Base-by-base conservation (phyloP, 92 coral and sea anemone species). In the Scolanthus callimorphus region DNA sequence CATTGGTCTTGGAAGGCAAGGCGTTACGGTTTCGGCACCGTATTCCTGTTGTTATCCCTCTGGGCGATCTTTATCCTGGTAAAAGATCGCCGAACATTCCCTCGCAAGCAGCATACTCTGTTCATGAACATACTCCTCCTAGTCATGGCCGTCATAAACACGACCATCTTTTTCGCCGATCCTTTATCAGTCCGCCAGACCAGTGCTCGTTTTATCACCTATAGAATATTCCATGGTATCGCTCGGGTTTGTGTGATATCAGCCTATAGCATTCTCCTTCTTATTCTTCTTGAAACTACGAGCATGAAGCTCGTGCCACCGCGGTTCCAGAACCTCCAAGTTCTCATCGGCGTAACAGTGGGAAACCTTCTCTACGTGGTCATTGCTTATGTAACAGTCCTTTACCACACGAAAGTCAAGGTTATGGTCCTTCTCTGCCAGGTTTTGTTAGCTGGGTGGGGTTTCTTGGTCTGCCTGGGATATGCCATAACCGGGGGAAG, bases 251-350 rank as follows among this genome's bases (percentile, higher is more conserved):
- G 69, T 20, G 17, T 74, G 8, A 67, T 59, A 4, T 78, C 96
- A 1, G 86, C 96, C 30, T 83, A 80, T 39, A 80, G 83, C 11
- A 73, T 83, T 3, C 69, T 87, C 1, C 65, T 87, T 17, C 60
- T 78, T 0, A 78, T 87, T 1, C 64, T 87, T 9, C 65, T 83
- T 23, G 96, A 87, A 54, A 67, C 96, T 3, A 83, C 86, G 1
- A 77, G 77, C 27, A 39, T 61, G 9, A 57, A 60, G 3, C 27
- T 87, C 11, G 83, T 64, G 10, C 78, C 96, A 2, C 80, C 86
- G 28, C 55, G 81, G 31, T 75, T 87, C 26, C 85, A 74, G 44
- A 83, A 73, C 25, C 56, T 83, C n/a, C 44, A 59, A 31, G 59
- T 69, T 12, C 54, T 84, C 20, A 68, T 82, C 24, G 45, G 60